Evolutionary conservation across 2,888 invertebrate species (phyloP).

Genomic region (Ecliptopera silaceata): DNA sequence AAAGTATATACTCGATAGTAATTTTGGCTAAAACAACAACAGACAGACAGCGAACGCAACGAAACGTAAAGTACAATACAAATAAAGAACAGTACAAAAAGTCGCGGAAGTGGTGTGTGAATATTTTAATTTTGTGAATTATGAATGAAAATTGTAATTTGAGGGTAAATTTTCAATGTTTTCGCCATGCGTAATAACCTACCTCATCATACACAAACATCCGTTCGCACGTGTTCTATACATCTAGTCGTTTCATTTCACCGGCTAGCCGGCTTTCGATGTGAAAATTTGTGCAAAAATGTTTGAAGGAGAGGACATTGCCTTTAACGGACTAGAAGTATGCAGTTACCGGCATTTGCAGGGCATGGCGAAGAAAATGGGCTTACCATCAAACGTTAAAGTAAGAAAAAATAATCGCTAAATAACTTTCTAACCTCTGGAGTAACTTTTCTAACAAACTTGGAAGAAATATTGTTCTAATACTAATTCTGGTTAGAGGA

Average conservation of each 20-base stretch:
- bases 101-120: too few relatives aligned
- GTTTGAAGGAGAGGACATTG: slow-evolving; percentile 17
- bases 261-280: neutral
- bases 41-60: too few relatives aligned
- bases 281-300: slow-evolving; percentile 4
- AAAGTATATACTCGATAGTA: too few relatives aligned
- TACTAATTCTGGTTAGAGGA: too few relatives aligned
- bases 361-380: slow-evolving; percentile 59
- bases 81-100: too few relatives aligned
- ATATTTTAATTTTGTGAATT: too few relatives aligned
- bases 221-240: neutral
- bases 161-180: slow-evolving; percentile 18
- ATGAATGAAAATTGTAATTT: slow-evolving; percentile 17
- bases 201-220: slow-evolving; percentile 2
- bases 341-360: slow-evolving; percentile 63
- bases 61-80: too few relatives aligned
- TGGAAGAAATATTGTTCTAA: too few relatives aligned
- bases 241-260: neutral
- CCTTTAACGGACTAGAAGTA: slow-evolving; percentile 39
- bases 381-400: slow-evolving; percentile 69
- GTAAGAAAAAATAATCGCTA: slow-evolving; percentile 18
- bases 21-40: too few relatives aligned
- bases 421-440: too few relatives aligned
- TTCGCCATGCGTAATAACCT: slow-evolving; percentile 3
- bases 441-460: too few relatives aligned